Conservation (phyloP, 2,113 vertebrate species). For the Sebastes fasciatus region DNA sequence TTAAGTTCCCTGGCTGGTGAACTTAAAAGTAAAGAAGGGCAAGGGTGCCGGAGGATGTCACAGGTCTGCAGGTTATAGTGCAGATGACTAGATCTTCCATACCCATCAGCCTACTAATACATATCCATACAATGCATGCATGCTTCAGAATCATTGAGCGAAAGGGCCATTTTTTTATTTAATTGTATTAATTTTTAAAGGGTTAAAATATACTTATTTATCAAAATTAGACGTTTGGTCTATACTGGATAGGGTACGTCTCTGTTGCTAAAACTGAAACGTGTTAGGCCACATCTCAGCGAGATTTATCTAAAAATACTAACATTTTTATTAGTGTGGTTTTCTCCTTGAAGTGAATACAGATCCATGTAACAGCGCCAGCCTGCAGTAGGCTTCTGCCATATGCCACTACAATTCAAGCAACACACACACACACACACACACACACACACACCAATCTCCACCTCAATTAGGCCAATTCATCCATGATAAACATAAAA, state of each 20-base stretch:
- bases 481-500: constrained; percentile 10
- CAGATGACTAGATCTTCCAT: constrained; percentile 13
- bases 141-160: neutral
- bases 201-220: neutral
- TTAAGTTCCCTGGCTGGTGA: constrained; percentile 40
- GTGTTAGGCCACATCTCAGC: constrained; percentile 7
- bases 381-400: constrained; percentile 56
- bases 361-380: constrained; percentile 51
- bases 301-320: constrained; percentile 14
- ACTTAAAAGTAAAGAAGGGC: constrained; percentile 53
- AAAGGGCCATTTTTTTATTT: neutral
- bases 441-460: constrained; percentile 19
- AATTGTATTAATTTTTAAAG: neutral
- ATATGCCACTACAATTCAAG: constrained; percentile 69
- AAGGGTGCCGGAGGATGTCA: constrained; percentile 28
- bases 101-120: neutral
- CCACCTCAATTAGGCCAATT: constrained; percentile 22
- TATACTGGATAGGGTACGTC: too few species aligned
- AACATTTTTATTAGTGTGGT: constrained; percentile 22
- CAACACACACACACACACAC: constrained; percentile 15
- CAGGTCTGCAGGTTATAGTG: neutral
- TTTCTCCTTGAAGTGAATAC: constrained; percentile 33
- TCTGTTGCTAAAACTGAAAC: constrained; percentile 15
- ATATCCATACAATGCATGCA: neutral
- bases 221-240: too few species aligned